These are phyloP conservation scores for Melinaea menophilus DNA, from an alignment of 2,888 invertebrate species.

Conservation along the genomic window DNA sequence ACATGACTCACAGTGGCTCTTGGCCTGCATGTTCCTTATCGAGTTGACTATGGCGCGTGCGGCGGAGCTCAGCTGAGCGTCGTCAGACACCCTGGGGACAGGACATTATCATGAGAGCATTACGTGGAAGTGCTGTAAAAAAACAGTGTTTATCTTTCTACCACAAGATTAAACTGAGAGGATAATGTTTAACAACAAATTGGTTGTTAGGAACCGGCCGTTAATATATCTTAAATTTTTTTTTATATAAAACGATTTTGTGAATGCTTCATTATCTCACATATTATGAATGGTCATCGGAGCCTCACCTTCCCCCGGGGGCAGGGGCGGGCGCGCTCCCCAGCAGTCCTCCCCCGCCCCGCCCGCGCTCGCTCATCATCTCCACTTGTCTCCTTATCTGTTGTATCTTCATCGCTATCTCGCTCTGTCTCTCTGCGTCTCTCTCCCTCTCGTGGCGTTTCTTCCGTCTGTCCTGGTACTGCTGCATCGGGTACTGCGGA, in stretches of 20 bases:
- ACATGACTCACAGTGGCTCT: constrained; percentile 53
- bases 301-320: constrained; percentile 45
- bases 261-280: not conserved
- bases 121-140: not conserved
- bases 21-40: constrained; percentile 59
- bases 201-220: too few species aligned
- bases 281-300: constrained; percentile 25
- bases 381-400: constrained; percentile 61
- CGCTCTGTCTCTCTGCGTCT: constrained; percentile 33
- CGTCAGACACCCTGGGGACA: constrained; percentile 40
- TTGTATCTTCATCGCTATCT: constrained; percentile 57
- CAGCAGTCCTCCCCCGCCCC: constrained; percentile 54
- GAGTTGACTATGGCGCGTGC: constrained; percentile 67
- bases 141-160: too few species aligned
- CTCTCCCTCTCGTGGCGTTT: constrained; percentile 24
- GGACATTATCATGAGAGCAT: not conserved
- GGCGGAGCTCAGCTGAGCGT: constrained; percentile 51
- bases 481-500: constrained; percentile 41
- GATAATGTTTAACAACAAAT: too few species aligned
- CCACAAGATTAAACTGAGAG: too few species aligned
- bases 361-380: constrained; percentile 40
- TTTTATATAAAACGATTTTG: too few species aligned
- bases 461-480: constrained; percentile 36
- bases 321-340: constrained; percentile 52
- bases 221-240: too few species aligned